phyloP scores from a whole-genome alignment of 1,140 invertebrate species.

The Drosophila ercepeae region DNA sequence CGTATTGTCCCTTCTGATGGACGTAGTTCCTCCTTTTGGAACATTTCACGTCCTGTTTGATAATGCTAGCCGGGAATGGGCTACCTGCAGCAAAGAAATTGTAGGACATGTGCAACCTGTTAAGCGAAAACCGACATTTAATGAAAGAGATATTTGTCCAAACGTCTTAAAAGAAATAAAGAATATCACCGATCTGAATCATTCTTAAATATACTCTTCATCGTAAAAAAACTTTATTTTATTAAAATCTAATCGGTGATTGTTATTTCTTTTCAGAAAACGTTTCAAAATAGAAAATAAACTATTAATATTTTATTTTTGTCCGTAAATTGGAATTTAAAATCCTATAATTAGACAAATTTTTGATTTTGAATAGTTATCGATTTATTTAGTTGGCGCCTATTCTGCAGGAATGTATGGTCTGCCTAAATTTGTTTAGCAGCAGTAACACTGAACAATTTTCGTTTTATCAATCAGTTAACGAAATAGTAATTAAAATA shows the following conservation, averaged over 20 bases:
- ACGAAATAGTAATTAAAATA: no score
- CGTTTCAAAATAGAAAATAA: neutral
- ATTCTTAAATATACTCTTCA: no score
- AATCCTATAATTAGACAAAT: neutral
- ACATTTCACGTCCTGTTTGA: slow-evolving; percentile 34
- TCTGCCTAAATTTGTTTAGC: slow-evolving; percentile 36
- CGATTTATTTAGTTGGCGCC: neutral
- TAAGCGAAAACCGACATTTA: slow-evolving; percentile 1
- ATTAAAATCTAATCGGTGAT: no score
- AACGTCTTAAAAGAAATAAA: slow-evolving; percentile 40
- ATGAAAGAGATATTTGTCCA: slow-evolving; percentile 24
- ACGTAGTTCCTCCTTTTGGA: slow-evolving; percentile 20
- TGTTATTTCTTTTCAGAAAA: slow-evolving; percentile 1
- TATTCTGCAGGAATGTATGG: slow-evolving; percentile 43
- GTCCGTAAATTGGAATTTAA: no score
- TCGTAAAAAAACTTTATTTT: no score
- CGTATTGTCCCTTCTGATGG: slow-evolving; percentile 38
- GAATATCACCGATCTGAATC: slow-evolving; percentile 18
- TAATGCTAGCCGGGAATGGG: slow-evolving; percentile 39
- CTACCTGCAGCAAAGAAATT: slow-evolving; percentile 12
- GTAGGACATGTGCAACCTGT: neutral
- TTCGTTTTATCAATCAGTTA: neutral
- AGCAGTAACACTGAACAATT: neutral
- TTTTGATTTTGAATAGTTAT: slow-evolving; percentile 1
- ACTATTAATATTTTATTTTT: neutral